Evolutionary conservation across 2,113 vertebrate genomes (phyloP), one percentile per base, ranked within the genome.

Genomic region (Bos javanicus): DNA sequence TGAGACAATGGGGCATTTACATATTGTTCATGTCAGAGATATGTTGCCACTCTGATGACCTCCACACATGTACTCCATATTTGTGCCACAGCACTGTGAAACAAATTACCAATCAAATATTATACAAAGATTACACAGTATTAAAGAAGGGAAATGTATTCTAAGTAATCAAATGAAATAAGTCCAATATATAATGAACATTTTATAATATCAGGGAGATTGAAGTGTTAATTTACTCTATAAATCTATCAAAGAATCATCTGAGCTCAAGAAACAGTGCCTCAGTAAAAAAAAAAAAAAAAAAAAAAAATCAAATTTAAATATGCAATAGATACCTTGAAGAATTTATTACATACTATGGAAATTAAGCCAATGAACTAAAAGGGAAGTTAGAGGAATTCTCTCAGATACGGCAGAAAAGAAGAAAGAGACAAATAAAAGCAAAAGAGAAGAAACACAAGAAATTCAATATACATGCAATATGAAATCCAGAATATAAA

Each of bases 291-390:
- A 94, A 64, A 28, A 93, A 36, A 36, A 36, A 28, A 93, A 36
- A 36, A 36, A 90, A 93, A 93, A 56, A 92, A 76, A 90, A 84
- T 78, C 33, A 60, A 86, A 94, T 80, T 94, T 87, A 95, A 87
- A 62, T 83, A 21, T 59, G 6, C 57, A 57, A 57, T 43, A 9
- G 46, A 62, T 28, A 57, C 28, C 2, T 30, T n/a, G 12, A 87
- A 90, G 15, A 80, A 71, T 12, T 87, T 13, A 36, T 46, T 15
- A 59, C 28, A 67, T 30, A 30, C 2, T 30, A 36, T 15, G 5
- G 33, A 57, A 85, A 86, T 46, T 33, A 74, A 90, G 89, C 9
- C 26, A 80, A 48, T 26, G 21, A 78, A 84, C 50, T 83, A 87
- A 26, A 92, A 94, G 21, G 5, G 6, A 23, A 50, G 25, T 83